phyloP scores from a whole-genome alignment of 2,888 invertebrate species.

The Cataglyphis rosenhaueri region DNA sequence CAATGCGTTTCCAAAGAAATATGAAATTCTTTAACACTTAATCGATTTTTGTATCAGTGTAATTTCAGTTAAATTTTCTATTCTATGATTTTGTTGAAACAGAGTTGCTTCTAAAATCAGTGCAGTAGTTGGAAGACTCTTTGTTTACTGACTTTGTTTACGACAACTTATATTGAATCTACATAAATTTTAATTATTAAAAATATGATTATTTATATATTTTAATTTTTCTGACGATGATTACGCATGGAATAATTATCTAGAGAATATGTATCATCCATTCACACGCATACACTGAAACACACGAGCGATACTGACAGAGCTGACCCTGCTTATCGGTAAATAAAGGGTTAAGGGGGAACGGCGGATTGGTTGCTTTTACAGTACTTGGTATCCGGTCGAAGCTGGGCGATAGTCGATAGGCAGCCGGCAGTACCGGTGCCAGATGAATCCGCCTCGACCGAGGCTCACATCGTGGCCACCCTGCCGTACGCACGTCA shows the following conservation, averaged over 20 bases:
- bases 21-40: neutral
- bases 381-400: constrained; percentile 85
- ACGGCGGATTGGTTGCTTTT: constrained; percentile 79
- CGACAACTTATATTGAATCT: neutral
- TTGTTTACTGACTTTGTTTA: constrained; percentile 67
- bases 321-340: constrained; percentile 55
- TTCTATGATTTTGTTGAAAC: neutral
- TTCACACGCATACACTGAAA: constrained; percentile 47
- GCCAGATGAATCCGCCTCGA: constrained; percentile 83
- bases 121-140: constrained; percentile 56
- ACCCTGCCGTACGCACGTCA: constrained; percentile 84
- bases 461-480: constrained; percentile 83
- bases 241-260: constrained; percentile 23
- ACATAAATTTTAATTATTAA: neutral
- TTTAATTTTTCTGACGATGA: constrained; percentile 17
- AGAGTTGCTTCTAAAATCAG: neutral
- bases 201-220: neutral
- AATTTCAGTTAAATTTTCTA: neutral
- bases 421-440: constrained; percentile 81
- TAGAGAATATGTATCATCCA: constrained; percentile 10
- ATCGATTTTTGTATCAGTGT: neutral
- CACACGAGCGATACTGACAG: constrained; percentile 27
- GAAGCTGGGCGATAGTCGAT: constrained; percentile 84
- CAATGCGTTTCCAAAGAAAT: neutral
- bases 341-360: constrained; percentile 75